Evolutionary conservation across 2,888 invertebrate genomes (phyloP).

Genomic region (Trisateles emortualis): DNA sequence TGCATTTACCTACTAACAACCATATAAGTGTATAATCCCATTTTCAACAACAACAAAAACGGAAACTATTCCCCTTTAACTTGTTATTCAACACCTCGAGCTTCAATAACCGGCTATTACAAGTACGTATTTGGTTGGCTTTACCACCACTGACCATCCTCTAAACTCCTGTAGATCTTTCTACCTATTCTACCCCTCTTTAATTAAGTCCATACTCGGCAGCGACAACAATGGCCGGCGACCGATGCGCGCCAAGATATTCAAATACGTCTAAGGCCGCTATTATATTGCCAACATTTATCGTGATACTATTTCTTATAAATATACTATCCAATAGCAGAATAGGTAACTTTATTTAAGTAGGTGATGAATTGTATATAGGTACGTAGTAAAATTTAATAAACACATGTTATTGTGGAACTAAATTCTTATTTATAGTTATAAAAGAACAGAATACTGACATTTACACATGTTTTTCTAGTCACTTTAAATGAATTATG

Average conservation of each 20-base stretch:
- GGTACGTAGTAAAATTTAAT: conserved; percentile 3
- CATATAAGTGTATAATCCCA: conserved; percentile 2
- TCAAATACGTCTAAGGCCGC: conserved; percentile 84
- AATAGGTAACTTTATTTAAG: conserved; percentile 43
- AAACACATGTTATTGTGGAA: not conserved
- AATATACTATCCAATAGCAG: conserved; percentile 31
- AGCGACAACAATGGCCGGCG: conserved; percentile 78
- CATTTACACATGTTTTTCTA: conserved; percentile 13
- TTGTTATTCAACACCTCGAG: conserved; percentile 55
- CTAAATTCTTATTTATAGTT: conserved; percentile 5
- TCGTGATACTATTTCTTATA: conserved; percentile 55
- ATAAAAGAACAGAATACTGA: conserved; percentile 14
- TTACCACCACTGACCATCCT: conserved; percentile 55
- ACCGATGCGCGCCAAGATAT: conserved; percentile 84
- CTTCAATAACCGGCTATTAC: conserved; percentile 59
- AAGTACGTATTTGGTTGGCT: conserved; percentile 50
- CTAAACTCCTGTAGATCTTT: conserved; percentile 82
- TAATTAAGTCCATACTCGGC: conserved; percentile 87
- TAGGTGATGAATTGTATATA: conserved; percentile 21
- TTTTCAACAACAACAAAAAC: conserved; percentile 15
- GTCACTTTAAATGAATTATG: conserved; percentile 14
- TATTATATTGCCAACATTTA: conserved; percentile 79
- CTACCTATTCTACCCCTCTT: conserved; percentile 76
- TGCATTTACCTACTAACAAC: conserved; percentile 1
- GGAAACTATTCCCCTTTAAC: conserved; percentile 27